Evolutionary conservation across 2,113 vertebrate genomes (phyloP), one percentile per base, ranked within the genome.

Genomic region (Pavo muticus): DNA sequence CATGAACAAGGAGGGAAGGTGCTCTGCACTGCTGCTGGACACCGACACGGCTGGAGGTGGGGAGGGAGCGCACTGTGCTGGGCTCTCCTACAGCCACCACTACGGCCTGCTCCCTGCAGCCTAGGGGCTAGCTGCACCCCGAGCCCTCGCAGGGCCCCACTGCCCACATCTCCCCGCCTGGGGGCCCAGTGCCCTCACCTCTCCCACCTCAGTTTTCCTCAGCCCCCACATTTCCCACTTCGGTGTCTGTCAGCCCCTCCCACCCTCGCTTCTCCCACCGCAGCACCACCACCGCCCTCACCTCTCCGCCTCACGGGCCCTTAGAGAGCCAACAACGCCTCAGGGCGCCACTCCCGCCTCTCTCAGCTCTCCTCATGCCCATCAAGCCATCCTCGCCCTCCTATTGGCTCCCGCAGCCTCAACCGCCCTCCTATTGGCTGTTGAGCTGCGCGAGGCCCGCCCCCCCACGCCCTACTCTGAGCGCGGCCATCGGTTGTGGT

Each of bases 361-460:
- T 10, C 37, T 27, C 37, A 16, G 23, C 24, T 18, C 61, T 25
- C 60, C 24, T 30, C 15, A 3, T 44, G 87, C 17, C 84, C 16
- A 56, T 84, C 81, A 92, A 75, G 23, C 57, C 47, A 40, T 1
- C 0, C 1, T 18, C 21, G 2, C 3, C 3, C 52, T 60, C 19
- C 86, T 59, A 96, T 91, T 95, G 92, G 94, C 75, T 87, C 20
- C 7, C 1, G 6, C 14, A 37, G 77, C 6, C 11, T 1, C 25
- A 35, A 18, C 85, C 59, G n/a, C 10, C 1, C 35, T 71, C 24
- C 67, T 70, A 93, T 81, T 96, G 95, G 94, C 88, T 73, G 57
- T 0, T 1, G 1, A 6, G 27, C 3, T 21, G 65, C 11, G 4
- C 37, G 56, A 37, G 65, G 27, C 88, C 90, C 73, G 13, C 84